These are phyloP conservation scores for Scortum barcoo DNA, from an alignment of 2,113 vertebrate species.

Conservation along the genomic window DNA sequence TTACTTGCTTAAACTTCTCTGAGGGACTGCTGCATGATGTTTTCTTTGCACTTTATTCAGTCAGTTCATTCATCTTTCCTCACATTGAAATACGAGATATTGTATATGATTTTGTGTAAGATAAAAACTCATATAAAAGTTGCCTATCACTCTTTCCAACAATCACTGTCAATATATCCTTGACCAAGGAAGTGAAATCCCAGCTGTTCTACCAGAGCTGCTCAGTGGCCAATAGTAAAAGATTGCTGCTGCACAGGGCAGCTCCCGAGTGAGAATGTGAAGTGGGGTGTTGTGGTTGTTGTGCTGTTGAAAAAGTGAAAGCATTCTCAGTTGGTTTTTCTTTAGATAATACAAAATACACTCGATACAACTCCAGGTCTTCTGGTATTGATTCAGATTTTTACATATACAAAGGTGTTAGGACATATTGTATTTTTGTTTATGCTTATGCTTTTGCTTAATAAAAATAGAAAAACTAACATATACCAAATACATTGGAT, in stretches of 20 bases:
- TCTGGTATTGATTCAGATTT: conserved; percentile 30
- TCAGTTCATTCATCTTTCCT: neutral
- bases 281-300: neutral
- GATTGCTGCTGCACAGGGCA: conserved; percentile 8
- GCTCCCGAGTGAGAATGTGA: conserved; percentile 37
- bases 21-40: neutral
- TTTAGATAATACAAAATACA: neutral
- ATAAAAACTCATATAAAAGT: conserved; percentile 6
- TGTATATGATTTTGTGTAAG: neutral
- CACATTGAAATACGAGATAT: neutral
- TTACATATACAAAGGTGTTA: conserved; percentile 2
- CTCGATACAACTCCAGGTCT: neutral
- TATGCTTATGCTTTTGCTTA: too few species aligned
- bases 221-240: neutral
- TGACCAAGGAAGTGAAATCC: conserved; percentile 29
- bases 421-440: neutral
- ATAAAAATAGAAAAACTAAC: too few species aligned
- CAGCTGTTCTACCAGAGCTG: conserved; percentile 1
- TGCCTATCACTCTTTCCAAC: neutral
- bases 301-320: neutral
- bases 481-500: neutral
- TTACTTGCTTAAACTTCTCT: neutral
- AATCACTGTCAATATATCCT: conserved; percentile 37
- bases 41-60: neutral
- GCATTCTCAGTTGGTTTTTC: neutral